A percentile compares a stretch with the other conserved stretches of the same genome.
Evolutionary conservation across 2,888 invertebrate genomes (phyloP).

Genomic region (Leptinotarsa rubiginosa): DNA sequence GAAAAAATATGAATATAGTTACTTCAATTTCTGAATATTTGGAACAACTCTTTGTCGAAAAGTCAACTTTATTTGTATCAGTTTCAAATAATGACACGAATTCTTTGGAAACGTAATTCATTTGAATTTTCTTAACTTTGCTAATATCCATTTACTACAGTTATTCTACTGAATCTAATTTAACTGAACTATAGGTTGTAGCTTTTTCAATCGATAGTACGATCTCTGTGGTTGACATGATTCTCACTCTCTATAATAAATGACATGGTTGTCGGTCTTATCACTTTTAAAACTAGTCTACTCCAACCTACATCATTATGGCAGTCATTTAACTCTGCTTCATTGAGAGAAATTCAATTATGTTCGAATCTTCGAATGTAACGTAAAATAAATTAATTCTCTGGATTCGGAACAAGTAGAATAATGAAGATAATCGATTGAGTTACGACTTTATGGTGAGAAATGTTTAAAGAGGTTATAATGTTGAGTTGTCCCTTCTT

Average conservation of each 20-base stretch:
- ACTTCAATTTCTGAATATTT: too few species aligned
- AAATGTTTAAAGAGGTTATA: background rate
- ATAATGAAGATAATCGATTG: background rate
- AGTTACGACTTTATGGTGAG: background rate
- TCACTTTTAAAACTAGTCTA: background rate
- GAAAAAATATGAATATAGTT: too few species aligned
- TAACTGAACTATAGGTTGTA: background rate
- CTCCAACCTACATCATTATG: background rate
- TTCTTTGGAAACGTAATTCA: too few species aligned
- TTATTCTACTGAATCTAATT: background rate
- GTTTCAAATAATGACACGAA: too few species aligned
- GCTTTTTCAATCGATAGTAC: background rate
- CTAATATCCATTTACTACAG: too few species aligned
- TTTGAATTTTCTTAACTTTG: too few species aligned
- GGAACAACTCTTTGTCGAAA: too few species aligned
- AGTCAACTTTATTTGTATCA: too few species aligned
- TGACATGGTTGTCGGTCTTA: background rate
- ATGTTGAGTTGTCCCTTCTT: background rate
- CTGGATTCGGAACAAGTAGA: background rate
- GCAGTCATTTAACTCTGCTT: conserved; percentile 1
- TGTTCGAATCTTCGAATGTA: conserved; percentile 2
- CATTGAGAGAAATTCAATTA: conserved; percentile 5
- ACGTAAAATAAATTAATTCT: background rate
- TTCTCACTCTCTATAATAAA: background rate
- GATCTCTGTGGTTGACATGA: background rate